Percentiles rank a stretch among this genome's conserved stretches.
phyloP scores from a whole-genome alignment of 2,113 vertebrate species.

The Triplophysa rosa region DNA sequence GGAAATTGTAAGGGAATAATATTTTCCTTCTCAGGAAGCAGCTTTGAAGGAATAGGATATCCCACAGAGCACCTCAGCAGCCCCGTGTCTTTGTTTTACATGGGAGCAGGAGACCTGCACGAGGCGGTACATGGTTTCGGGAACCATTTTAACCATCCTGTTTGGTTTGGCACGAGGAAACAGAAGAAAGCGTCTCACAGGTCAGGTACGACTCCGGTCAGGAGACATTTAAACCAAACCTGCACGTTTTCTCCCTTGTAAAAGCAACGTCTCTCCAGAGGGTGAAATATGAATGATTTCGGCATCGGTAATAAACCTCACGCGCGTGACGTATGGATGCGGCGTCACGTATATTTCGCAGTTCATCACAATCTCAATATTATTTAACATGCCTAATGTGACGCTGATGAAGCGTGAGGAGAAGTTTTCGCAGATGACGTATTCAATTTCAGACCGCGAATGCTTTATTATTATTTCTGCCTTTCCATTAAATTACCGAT shows the following conservation, averaged over 20 bases:
- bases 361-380: constrained; percentile 49
- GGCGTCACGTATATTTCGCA: constrained; percentile 56
- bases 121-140: constrained; percentile 48
- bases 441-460: constrained; percentile 55
- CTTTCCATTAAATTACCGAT: constrained; percentile 46
- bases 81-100: constrained; percentile 31
- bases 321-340: constrained; percentile 49
- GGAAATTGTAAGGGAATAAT: constrained; percentile 49
- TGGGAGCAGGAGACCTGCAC: constrained; percentile 45
- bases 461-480: constrained; percentile 49
- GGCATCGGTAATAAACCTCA: constrained; percentile 49
- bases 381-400: constrained; percentile 60
- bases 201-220: constrained; percentile 50
- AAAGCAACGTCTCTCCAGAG: constrained; percentile 49
- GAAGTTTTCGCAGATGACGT: constrained; percentile 51
- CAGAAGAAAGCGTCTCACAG: constrained; percentile 37
- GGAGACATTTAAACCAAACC: constrained; percentile 55
- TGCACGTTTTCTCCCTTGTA: constrained; percentile 56
- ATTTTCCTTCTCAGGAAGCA: constrained; percentile 59
- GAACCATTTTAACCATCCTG: constrained; percentile 67
- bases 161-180: constrained; percentile 65
- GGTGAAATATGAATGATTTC: constrained; percentile 51
- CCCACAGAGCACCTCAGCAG: constrained; percentile 63
- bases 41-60: constrained; percentile 48
- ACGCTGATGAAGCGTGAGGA: constrained; percentile 52